These are phyloP conservation scores for Parnassius apollo DNA, from an alignment of 2,888 invertebrate species.

Conservation along the genomic window DNA sequence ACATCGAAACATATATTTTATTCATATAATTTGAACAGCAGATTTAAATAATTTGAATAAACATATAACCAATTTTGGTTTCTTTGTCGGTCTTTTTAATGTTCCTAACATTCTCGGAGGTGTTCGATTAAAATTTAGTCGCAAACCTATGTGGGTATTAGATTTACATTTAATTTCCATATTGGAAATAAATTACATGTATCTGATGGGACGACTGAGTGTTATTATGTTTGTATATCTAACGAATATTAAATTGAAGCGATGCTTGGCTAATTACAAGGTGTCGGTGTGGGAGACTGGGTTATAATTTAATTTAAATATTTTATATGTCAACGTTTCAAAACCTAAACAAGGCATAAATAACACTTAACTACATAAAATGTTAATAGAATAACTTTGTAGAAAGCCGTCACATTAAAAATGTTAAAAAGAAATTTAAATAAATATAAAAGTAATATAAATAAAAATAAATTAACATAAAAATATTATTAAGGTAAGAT, in stretches of 20 bases:
- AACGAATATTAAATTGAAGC: neutral
- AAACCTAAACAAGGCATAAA: too few species aligned
- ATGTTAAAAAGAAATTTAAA: too few species aligned
- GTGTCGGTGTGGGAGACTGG: too few species aligned
- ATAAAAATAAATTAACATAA: too few species aligned
- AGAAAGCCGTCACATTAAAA: too few species aligned
- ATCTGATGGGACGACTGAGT: constrained; percentile 3
- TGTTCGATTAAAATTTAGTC: neutral
- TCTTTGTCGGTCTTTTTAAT: constrained; percentile 8
- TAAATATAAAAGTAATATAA: too few species aligned
- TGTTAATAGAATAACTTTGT: too few species aligned
- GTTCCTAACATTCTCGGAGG: neutral
- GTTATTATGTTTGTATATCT: constrained; percentile 17
- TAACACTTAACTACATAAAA: too few species aligned
- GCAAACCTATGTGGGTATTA: constrained; percentile 6
- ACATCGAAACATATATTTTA: neutral
- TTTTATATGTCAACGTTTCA: too few species aligned
- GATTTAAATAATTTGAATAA: constrained; percentile 23
- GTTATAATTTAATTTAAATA: too few species aligned
- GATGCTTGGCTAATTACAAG: too few species aligned
- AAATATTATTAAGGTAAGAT: too few species aligned
- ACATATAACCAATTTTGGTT: constrained; percentile 13
- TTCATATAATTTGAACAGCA: neutral
- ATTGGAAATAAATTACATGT: constrained; percentile 10
- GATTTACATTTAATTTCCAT: neutral